Evolutionary conservation across 64 coral and sea anemone genomes (phyloP), one percentile per base, ranked within the genome.

Genomic region (Montipora efflorescens): DNA sequence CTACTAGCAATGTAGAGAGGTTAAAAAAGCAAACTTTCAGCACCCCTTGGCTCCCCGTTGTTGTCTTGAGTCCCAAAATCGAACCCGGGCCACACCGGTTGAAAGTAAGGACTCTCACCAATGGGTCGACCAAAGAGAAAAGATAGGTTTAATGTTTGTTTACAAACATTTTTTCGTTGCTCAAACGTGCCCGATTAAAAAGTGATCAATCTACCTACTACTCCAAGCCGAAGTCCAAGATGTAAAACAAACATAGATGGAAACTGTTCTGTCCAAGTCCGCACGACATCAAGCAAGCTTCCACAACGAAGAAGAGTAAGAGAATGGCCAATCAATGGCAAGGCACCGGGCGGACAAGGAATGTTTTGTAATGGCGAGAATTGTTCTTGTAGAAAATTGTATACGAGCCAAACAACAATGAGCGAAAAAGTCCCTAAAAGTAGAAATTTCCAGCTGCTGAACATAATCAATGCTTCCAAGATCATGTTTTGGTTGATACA

Each of bases 271-370:
- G 67, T 84, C 90, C 90, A 92, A 15, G 58, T 57, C 12, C 66
- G 57, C 6, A 93, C 4, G 18, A 10, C 49, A 11, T 59, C 14
- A 2, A 72, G 36, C 0, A 78, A 36, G 47, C 69, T 47, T 5
- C 59, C 75, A n/a, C 9, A 21, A 4, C 59, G 82, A 14, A 66
- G 44, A 5, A 93, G 15, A 46, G 52, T 46, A 2, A 93, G 87
- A n/a, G 86, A 4, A 79, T 93, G 91, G 25, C 91, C 91, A 16
- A 93, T 46, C 25, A 93, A 67, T 50, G 91, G 91, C 25, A 84
- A 58, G 21, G 14, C 21, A 5, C 91, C 91, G 22, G 81, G 80
- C 4, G 91, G 91, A 45, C 19, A 50, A 11, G 91, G 91, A 48
- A 93, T 93, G 72, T 78, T 92, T 7, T 52, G 50, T 43, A 92